Percentiles rank a stretch among this genome's conserved stretches.
Evolutionary conservation across 2,888 invertebrate genomes (phyloP).

Genomic region (Chalcosyrphus nemorum): DNA sequence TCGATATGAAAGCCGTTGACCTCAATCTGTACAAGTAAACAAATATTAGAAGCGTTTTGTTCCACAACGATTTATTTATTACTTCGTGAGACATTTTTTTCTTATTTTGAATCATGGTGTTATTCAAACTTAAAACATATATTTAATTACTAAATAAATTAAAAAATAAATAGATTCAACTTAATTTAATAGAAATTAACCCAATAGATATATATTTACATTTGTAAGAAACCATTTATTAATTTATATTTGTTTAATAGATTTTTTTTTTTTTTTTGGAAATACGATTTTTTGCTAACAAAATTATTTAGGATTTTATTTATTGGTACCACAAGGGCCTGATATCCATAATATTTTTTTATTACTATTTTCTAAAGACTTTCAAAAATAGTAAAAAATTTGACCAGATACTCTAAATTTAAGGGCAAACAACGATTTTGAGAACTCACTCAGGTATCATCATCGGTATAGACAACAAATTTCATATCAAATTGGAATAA

Average conservation of each 20-base stretch:
- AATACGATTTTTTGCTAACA: not conserved
- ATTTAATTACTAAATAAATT: not conserved
- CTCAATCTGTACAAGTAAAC: not conserved
- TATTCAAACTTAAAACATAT: conserved; percentile 1
- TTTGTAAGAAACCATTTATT: conserved; percentile 7
- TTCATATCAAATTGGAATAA: no score
- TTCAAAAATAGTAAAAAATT: no score
- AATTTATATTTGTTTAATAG: no score
- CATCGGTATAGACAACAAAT: no score
- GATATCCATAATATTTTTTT: no score
- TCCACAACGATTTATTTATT: not conserved
- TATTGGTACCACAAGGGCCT: not conserved
- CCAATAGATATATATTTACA: conserved; percentile 36
- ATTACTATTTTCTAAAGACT: no score
- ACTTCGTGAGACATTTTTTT: conserved; percentile 20
- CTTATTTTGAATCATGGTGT: conserved; percentile 17
- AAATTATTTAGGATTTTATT: no score
- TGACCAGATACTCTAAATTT: no score
- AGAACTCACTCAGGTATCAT: no score
- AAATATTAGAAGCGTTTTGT: not conserved
- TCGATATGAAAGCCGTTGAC: conserved; percentile 21
- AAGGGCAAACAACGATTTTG: no score
- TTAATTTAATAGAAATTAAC: not conserved
- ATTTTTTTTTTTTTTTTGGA: not conserved
- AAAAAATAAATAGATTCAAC: conserved; percentile 3